Evolutionary conservation across 2,113 vertebrate genomes (phyloP).

Genomic region (Pyxicephalus adspersus): DNA sequence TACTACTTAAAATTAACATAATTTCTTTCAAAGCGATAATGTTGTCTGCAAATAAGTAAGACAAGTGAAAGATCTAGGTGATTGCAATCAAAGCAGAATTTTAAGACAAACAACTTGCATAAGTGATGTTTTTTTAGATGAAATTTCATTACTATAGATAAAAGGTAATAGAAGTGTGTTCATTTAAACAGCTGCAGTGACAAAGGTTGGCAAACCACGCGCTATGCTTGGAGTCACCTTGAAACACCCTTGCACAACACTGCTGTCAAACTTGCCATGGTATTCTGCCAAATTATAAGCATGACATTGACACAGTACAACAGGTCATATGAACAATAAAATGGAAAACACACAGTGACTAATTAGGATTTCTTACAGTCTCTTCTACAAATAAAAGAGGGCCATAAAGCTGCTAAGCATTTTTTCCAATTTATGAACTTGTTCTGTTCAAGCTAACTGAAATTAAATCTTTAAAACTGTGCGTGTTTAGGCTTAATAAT

Average conservation of each 20-base stretch:
- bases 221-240: neutral
- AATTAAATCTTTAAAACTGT: no score
- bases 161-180: neutral
- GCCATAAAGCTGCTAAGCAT: neutral
- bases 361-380: neutral
- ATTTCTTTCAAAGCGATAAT: conserved; percentile 20
- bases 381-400: neutral
- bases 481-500: no score
- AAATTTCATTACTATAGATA: conserved; percentile 11
- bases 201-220: neutral
- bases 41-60: conserved; percentile 3
- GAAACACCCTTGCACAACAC: neutral
- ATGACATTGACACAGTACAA: conserved; percentile 17
- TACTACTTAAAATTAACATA: conserved; percentile 3
- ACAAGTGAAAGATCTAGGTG: neutral
- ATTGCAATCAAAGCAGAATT: conserved; percentile 32
- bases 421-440: no score
- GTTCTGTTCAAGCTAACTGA: no score
- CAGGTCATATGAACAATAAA: neutral
- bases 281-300: neutral
- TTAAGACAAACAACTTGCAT: conserved; percentile 37
- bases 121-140: conserved; percentile 17
- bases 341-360: neutral
- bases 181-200: conserved; percentile 13
- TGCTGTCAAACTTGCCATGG: neutral